A percentile compares a stretch with the other conserved stretches of the same genome.
phyloP scores from a whole-genome alignment of 2,888 invertebrate species.

The Anorthoa munda region DNA sequence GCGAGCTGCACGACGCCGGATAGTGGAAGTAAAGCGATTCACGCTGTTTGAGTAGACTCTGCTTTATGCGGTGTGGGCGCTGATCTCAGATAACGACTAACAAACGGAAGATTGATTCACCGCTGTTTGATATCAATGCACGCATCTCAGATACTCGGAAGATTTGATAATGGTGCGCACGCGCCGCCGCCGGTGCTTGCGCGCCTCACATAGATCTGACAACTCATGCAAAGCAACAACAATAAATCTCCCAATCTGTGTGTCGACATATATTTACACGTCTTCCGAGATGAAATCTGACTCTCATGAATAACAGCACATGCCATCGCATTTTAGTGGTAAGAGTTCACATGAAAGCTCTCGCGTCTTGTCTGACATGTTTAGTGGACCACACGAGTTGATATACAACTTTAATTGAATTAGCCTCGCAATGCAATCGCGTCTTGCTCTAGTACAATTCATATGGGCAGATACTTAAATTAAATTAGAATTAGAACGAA shows the following conservation, averaged over 20 bases:
- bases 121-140: constrained; percentile 82
- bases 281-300: constrained; percentile 83
- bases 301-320: constrained; percentile 82
- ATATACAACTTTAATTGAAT: constrained; percentile 61
- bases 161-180: constrained; percentile 80
- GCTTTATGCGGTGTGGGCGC: constrained; percentile 78
- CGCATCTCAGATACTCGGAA: constrained; percentile 82
- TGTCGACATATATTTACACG: constrained; percentile 82
- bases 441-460: constrained; percentile 42
- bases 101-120: constrained; percentile 88
- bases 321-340: constrained; percentile 81
- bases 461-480: constrained; percentile 50
- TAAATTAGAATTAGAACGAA: constrained; percentile 44
- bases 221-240: constrained; percentile 80
- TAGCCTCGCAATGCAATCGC: constrained; percentile 50
- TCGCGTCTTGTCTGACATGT: constrained; percentile 71
- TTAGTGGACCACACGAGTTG: constrained; percentile 80
- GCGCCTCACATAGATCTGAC: constrained; percentile 77
- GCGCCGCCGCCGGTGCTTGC: constrained; percentile 74
- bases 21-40: constrained; percentile 65
- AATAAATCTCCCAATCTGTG: constrained; percentile 83
- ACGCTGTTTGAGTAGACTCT: constrained; percentile 76
- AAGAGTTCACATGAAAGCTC: constrained; percentile 72
- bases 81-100: constrained; percentile 83
- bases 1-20: constrained; percentile 16